Base-by-base conservation (phyloP, 2,888 invertebrate species). In the Macrophya annulata region DNA sequence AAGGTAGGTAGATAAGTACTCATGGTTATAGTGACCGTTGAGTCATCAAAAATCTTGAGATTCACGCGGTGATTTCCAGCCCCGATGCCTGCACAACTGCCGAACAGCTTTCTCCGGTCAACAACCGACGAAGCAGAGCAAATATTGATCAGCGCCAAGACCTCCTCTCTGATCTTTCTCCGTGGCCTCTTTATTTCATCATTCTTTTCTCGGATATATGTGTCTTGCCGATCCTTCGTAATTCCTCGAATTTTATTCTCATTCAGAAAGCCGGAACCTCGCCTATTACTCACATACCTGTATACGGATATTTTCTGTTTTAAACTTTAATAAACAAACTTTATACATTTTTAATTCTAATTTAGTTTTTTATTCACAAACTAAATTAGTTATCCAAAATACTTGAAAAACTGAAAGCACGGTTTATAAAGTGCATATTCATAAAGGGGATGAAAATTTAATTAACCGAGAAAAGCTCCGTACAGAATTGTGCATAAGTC, bases 41-140 rank as follows among this genome's bases (percentile, higher is more conserved):
- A 83, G 83, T 83, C 83, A 83, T 48, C 25, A 48, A 37, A 83
- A 71, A 83, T 83, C 68, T 83, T 71, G 48, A 83, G 48, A 83
- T 83, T 83, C 45, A 51, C 81, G 21, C 48, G 71, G 68, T 68
- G 25, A 83, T 83, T 62, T 68, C 81, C 37, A 62, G 62, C 21
- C 59, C 45, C 68, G 68, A 83, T 45, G 68, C 40, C 55, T 55
- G 55, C 40, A 68, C 83, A 37, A 68, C 74, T 62, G 51, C 65
- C 55, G 77, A 74, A 40, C 85, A 84, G 86, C 86, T 86, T 86
- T 86, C 86, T 86, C 86, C 84, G 85, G 86, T 86, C 85, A 85
- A 86, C 79, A 86, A 86, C 85, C 85, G 86, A 68, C 84, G 74
- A 86, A 84, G 84, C 86, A 84, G 84, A 86, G 81, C 81, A 71